A percentile compares a stretch with the other conserved stretches of the same genome.
These are phyloP conservation scores for Plotosus lineatus DNA, from an alignment of 2,113 vertebrate species.

Conservation along the genomic window DNA sequence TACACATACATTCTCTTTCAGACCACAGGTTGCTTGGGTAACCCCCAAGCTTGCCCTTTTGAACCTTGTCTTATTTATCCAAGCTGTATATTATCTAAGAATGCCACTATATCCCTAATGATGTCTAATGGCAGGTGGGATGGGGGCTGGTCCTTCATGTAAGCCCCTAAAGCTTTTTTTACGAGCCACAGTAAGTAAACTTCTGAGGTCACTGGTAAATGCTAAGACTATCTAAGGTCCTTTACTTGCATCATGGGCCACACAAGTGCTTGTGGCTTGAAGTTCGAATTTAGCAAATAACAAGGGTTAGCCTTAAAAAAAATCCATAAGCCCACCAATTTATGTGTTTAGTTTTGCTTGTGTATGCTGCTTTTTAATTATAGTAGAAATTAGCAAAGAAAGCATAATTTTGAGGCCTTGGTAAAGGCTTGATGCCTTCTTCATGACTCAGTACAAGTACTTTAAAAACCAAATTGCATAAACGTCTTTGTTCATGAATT, in stretches of 20 bases:
- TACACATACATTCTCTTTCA: not conserved
- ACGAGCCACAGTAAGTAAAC: conserved; percentile 3
- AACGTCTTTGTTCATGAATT: not conserved
- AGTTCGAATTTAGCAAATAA: not conserved
- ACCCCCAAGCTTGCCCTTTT: conserved; percentile 24
- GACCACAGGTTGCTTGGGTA: not conserved
- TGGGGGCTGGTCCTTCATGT: not conserved
- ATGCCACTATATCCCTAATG: conserved; percentile 12
- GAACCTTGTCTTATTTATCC: conserved; percentile 30
- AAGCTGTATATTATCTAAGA: conserved; percentile 15
- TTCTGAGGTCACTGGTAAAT: conserved; percentile 10
- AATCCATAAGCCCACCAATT: not conserved
- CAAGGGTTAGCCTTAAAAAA: not conserved
- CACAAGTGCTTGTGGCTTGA: conserved; percentile 5
- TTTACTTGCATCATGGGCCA: conserved; percentile 1
- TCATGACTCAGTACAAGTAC: not conserved
- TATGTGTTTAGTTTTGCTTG: not conserved
- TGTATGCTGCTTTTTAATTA: not conserved
- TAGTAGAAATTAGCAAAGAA: not conserved
- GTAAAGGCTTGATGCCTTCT: not conserved
- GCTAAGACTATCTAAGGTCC: not conserved
- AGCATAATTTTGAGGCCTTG: not conserved
- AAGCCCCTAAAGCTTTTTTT: conserved; percentile 17
- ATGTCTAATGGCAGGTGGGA: conserved; percentile 22
- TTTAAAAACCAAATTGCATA: not conserved